Evolutionary conservation across 2,113 vertebrate species (phyloP).

Genomic region (Tiliqua scincoides): DNA sequence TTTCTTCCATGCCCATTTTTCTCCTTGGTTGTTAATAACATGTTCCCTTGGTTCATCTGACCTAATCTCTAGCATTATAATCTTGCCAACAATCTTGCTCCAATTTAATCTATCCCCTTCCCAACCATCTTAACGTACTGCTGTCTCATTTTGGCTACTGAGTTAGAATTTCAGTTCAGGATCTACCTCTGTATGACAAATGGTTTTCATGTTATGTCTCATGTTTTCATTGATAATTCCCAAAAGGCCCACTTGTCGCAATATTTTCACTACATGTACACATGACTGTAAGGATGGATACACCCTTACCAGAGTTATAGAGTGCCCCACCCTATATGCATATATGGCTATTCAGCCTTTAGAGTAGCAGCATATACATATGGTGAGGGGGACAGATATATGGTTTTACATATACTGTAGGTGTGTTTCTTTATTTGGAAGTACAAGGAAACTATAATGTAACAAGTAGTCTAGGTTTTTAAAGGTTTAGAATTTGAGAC

Average conservation of each 20-base stretch:
- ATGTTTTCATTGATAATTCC: not conserved
- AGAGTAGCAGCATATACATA: not conserved
- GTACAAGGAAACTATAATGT: not conserved
- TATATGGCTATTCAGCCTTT: not conserved
- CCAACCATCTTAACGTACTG: not conserved
- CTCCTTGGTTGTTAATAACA: not conserved
- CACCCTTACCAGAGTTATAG: not conserved
- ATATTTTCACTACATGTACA: not conserved
- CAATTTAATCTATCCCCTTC: not conserved
- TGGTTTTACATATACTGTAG: not conserved
- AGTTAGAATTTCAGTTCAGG: not conserved
- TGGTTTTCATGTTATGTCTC: not conserved
- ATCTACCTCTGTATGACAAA: not conserved
- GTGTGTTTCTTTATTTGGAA: not conserved
- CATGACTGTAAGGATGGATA: not conserved
- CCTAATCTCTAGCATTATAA: not conserved
- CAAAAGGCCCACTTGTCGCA: not conserved
- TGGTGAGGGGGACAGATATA: not conserved
- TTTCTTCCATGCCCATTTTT: not conserved
- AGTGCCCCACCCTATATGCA: no score
- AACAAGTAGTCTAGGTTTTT: not conserved
- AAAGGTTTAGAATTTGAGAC: not conserved
- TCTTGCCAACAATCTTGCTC: not conserved
- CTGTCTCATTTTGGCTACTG: not conserved
- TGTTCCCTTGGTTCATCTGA: not conserved